These are phyloP conservation scores for Capreolus pygargus DNA, from an alignment of 2,113 vertebrate species.

Conservation along the genomic window DNA sequence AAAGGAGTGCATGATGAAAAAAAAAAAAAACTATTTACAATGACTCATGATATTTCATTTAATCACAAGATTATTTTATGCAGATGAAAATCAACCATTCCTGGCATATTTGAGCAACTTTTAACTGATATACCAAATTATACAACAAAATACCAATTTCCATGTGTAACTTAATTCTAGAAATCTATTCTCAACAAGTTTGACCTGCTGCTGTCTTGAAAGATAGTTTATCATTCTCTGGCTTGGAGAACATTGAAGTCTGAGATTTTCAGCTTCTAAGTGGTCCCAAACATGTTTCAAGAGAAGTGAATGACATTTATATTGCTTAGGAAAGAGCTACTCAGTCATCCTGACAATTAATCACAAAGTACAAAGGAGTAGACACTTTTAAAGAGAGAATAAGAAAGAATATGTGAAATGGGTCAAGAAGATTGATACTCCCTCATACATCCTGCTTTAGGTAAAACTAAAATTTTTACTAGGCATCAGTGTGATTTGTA, in stretches of 20 bases:
- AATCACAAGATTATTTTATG: neutral
- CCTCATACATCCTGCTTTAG: neutral
- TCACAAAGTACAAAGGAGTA: neutral
- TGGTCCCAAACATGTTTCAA: neutral
- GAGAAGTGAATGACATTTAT: conserved; percentile 46
- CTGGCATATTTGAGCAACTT: neutral
- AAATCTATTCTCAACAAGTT: conserved; percentile 36
- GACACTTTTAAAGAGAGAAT: neutral
- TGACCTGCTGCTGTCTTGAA: conserved; percentile 39
- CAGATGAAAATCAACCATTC: neutral
- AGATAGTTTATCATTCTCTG: conserved; percentile 49
- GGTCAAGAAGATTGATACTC: neutral
- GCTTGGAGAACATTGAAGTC: neutral
- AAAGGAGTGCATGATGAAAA: neutral
- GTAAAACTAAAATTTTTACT: neutral
- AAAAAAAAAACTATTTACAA: neutral
- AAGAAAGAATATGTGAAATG: neutral
- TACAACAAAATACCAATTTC: neutral
- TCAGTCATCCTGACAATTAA: neutral
- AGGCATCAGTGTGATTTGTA: neutral
- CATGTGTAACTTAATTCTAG: conserved; percentile 37
- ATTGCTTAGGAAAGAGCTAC: neutral
- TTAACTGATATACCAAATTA: neutral
- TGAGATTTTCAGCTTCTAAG: conserved; percentile 2
- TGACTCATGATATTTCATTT: neutral